Base-by-base conservation (phyloP, 53 echinoderm and acorn worm species). In the Paracentrotus lividus region DNA sequence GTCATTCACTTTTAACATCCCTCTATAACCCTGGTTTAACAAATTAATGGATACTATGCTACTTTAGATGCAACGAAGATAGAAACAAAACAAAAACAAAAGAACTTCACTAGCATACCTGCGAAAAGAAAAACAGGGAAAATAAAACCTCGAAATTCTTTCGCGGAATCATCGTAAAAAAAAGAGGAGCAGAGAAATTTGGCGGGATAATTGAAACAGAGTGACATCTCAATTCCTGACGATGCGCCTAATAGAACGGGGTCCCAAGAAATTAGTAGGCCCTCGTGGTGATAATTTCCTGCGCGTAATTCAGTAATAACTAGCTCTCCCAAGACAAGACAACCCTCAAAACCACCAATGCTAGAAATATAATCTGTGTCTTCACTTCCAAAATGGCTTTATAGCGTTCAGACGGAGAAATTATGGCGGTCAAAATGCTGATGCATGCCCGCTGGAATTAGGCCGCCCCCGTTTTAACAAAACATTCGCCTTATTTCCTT, bases 271-370 rank as follows among this genome's bases (percentile, higher is more conserved):
- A 78, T 92, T 78, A 78, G 52, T 31, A 4, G 13, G 40, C 34
- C 92, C 92, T 92, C 92, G 54, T 92, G 92, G 92, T 92, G 38
- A 92, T 92, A 92, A 92, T 92, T 92, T 92, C 92, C 92, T 78
- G n/a, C 24, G 57, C 77, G 77, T 92, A 92, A 92, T 92, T 92
- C 81, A 52, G 78, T 92, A 92, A 92, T 92, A 92, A 92, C 92
- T 33, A 8, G 27, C 32, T 72, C 72, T 72, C 45, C 57, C 89
- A 61, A 26, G 64, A 55, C 42, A 68, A 44, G 47, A 34, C 8
- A 85, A 51, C 61, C 23, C n/a, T n/a, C 57, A 57, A 90, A 29
- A 49, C 72, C n/a, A n/a, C n/a, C 33, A 20, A 52, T 29, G 69
- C 49, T 72, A n/a, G 75, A 86, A 86, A 86, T 86, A 86, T 86